A percentile compares a stretch with the other conserved stretches of the same genome.
phyloP scores from a whole-genome alignment of 2,797 vertebrate genomes.

The Karalla daura region DNA sequence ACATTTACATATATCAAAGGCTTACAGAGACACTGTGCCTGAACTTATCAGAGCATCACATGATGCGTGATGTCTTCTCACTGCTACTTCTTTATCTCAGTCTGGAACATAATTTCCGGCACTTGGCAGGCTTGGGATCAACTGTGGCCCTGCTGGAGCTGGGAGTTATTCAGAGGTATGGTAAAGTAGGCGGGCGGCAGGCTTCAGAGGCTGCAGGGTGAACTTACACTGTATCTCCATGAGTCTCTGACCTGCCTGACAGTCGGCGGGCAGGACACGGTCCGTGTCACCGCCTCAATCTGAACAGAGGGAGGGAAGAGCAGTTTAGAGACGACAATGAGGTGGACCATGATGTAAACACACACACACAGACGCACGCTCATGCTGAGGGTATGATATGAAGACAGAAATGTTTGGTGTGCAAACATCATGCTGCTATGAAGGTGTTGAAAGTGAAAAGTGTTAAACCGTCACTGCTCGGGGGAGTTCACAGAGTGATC shows the following conservation, averaged over 20 bases:
- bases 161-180: not conserved
- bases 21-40: too few species aligned
- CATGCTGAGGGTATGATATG: conserved; percentile 8
- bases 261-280: conserved; percentile 78
- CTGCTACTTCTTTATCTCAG: too few species aligned
- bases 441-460: not conserved
- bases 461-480: not conserved
- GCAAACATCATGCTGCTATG: not conserved
- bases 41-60: too few species aligned
- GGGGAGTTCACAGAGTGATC: not conserved
- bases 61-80: too few species aligned
- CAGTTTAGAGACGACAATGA: conserved; percentile 77
- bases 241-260: conserved; percentile 82
- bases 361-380: conserved; percentile 4
- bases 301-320: conserved; percentile 81
- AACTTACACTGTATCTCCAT: conserved; percentile 82
- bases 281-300: conserved; percentile 81
- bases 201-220: conserved; percentile 51
- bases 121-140: too few species aligned
- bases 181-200: conserved; percentile 44
- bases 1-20: too few species aligned
- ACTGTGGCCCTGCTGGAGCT: too few species aligned
- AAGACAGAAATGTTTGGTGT: not conserved
- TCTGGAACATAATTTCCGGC: too few species aligned
- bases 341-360: conserved; percentile 51